Evolutionary conservation across 2,113 vertebrate genomes (phyloP), one percentile per base, ranked within the genome.

Genomic region (Callospermophilus lateralis): DNA sequence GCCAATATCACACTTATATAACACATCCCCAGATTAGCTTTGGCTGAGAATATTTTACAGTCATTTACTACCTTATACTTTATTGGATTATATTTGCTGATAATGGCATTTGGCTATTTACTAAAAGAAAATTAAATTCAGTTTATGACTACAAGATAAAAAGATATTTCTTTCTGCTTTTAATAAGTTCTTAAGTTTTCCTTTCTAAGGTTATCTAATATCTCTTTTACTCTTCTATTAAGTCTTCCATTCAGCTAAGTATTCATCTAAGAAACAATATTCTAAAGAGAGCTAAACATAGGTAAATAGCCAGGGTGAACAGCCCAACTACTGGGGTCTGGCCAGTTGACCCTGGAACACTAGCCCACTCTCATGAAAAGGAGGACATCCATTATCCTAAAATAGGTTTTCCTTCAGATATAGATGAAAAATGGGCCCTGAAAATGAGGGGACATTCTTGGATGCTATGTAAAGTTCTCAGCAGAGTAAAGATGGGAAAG

Each of bases 181-280:
- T 84, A 68, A 20, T 87, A 63, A 53, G 6, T 84, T 94, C 51
- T 86, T 70, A 55, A 70, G 39, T 94, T 83, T 91, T 63, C n/a
- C 30, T 73, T 93, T 28, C 76, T 87, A 39, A 76, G 26, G 55
- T 84, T 51, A 15, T n/a, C 26, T 76, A 51, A 55, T 51, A 19
- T 3, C 81, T 91, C 80, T 86, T 58, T 16, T 20, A 79, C 30
- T 84, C 45, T 92, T 89, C 68, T 45, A 2, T 45, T 83, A 68
- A 8, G 12, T 80, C 55, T 85, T 90, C 20, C 68, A 24, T 68
- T 51, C 53, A 58, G 20, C 51, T 81, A 16, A 72, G 92, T 70
- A 6, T 48, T 13, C 79, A 6, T 79, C 5, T 32, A 77, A 61
- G 1, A 13, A 76, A 48, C 7, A 42, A 32, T 85, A 48, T 70